These are phyloP conservation scores for Anas bahamensis DNA, from an alignment of 2,797 vertebrate species.

Conservation along the genomic window DNA sequence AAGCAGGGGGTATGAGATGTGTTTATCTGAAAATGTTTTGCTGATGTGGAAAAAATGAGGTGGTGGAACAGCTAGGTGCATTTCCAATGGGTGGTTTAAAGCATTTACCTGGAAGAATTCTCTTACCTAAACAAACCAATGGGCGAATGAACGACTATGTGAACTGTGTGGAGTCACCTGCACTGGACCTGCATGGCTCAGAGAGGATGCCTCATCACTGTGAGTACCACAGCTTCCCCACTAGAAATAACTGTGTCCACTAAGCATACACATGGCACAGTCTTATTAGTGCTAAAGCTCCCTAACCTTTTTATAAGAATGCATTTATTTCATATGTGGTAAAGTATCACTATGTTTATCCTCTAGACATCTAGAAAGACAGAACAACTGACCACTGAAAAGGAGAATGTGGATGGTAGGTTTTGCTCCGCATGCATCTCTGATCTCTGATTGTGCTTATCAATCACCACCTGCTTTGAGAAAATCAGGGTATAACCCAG, in stretches of 20 bases:
- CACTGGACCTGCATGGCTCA: not conserved
- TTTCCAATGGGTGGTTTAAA: constrained; percentile 40
- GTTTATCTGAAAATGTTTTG: not conserved
- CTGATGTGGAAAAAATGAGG: not conserved
- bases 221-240: too few species aligned
- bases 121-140: not conserved
- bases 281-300: not conserved
- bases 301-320: not conserved
- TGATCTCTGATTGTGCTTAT: not conserved
- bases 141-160: not conserved
- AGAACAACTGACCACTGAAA: not conserved
- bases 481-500: not conserved
- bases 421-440: not conserved
- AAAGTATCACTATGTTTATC: not conserved
- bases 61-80: not conserved
- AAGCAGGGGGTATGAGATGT: not conserved
- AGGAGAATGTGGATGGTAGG: not conserved
- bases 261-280: too few species aligned
- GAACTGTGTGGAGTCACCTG: not conserved
- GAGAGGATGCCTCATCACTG: not conserved
- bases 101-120: not conserved
- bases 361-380: not conserved
- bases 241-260: not conserved
- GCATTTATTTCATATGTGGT: not conserved
- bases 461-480: not conserved